These are phyloP conservation scores for Diarsia rubi DNA, from an alignment of 2,888 invertebrate genomes.

Conservation along the genomic window DNA sequence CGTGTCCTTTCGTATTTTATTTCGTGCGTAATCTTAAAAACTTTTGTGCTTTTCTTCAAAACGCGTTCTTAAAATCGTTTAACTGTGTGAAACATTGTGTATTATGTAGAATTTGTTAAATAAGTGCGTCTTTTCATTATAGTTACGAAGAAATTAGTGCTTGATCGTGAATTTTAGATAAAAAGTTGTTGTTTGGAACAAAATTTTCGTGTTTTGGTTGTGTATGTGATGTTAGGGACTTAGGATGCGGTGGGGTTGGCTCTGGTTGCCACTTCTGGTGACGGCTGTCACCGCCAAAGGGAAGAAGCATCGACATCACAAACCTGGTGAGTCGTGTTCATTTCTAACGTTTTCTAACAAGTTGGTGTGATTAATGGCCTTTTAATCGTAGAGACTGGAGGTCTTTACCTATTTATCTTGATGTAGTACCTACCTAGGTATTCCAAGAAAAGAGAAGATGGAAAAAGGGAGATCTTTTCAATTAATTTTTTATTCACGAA, in stretches of 20 bases:
- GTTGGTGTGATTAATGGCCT: constrained; percentile 7
- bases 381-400: not conserved
- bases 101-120: constrained; percentile 15
- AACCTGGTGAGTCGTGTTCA: constrained; percentile 79
- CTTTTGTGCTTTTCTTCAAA: constrained; percentile 40
- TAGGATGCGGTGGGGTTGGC: constrained; percentile 80
- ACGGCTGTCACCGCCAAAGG: constrained; percentile 80
- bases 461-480: not conserved
- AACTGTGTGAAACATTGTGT: not conserved
- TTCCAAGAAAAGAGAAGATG: not conserved
- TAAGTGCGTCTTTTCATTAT: constrained; percentile 11
- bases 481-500: not conserved
- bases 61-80: not conserved
- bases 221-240: constrained; percentile 75
- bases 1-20: constrained; percentile 59
- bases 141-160: constrained; percentile 37
- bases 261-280: constrained; percentile 77
- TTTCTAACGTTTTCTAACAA: not conserved
- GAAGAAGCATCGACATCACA: constrained; percentile 84
- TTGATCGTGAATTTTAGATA: constrained; percentile 56
- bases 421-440: too few relatives aligned
- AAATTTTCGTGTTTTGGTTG: constrained; percentile 60
- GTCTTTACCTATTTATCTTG: not conserved
- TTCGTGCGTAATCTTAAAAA: constrained; percentile 62
- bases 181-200: constrained; percentile 60